Percentiles rank a stretch among this genome's conserved stretches.
phyloP scores from a whole-genome alignment of 1,140 invertebrate species.

The Delia radicum region DNA sequence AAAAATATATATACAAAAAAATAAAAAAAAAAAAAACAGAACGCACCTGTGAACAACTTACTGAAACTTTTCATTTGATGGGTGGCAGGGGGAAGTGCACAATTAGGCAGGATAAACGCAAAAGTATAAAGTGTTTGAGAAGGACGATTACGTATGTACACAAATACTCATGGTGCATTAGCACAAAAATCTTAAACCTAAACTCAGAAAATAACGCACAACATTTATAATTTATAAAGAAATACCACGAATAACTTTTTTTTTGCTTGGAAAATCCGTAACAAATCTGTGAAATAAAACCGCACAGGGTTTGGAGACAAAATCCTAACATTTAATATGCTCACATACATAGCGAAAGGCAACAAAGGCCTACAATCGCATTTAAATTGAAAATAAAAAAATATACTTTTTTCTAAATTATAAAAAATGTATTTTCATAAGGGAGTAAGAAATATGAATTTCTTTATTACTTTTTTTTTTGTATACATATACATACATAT shows the following conservation, averaged over 20 bases:
- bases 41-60: conserved; percentile 5
- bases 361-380: not conserved
- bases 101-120: conserved; percentile 16
- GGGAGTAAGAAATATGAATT: not conserved
- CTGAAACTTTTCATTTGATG: not conserved
- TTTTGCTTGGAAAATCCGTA: not conserved
- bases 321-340: not conserved
- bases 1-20: not conserved
- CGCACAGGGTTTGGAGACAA: not conserved
- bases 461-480: not conserved
- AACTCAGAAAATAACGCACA: not conserved
- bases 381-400: not conserved
- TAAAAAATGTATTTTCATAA: not conserved
- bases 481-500: not conserved
- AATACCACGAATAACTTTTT: not conserved
- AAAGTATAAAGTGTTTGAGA: not conserved
- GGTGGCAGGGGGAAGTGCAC: not conserved
- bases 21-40: not conserved
- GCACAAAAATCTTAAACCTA: not conserved
- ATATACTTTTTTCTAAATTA: not conserved
- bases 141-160: not conserved
- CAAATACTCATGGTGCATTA: not conserved
- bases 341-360: not conserved
- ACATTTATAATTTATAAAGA: not conserved
- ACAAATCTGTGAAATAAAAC: conserved; percentile 13